Evolutionary conservation across 1,140 invertebrate species (phyloP).

Genomic region (Helicorthomorpha holstii): DNA sequence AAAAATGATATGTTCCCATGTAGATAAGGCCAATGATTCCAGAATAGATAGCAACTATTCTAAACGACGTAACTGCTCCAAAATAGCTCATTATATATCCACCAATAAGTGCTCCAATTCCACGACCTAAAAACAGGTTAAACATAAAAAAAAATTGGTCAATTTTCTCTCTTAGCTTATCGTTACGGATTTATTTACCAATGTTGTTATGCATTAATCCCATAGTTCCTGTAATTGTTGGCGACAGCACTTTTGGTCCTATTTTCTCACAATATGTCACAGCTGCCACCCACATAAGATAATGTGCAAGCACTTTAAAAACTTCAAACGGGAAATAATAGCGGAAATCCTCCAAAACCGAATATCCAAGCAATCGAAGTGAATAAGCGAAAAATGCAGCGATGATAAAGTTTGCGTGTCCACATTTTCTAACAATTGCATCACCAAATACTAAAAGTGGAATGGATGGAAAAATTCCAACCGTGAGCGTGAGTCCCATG

Average conservation of each 20-base stretch:
- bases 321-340: slow-evolving; percentile 33
- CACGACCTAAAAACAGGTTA: slow-evolving; percentile 33
- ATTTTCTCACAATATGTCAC: slow-evolving; percentile 61
- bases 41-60: slow-evolving; percentile 51
- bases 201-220: neutral
- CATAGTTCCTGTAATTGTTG: neutral
- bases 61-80: slow-evolving; percentile 51
- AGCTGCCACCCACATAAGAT: slow-evolving; percentile 63
- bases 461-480: slow-evolving; percentile 58
- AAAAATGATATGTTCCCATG: slow-evolving; percentile 43
- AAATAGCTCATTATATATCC: slow-evolving; percentile 51
- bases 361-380: slow-evolving; percentile 57
- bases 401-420: slow-evolving; percentile 62
- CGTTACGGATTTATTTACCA: neutral
- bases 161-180: neutral
- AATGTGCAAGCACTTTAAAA: slow-evolving; percentile 43
- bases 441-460: slow-evolving; percentile 64
- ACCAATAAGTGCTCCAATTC: slow-evolving; percentile 61
- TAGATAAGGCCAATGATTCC: slow-evolving; percentile 48
- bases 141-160: neutral
- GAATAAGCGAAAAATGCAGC: slow-evolving; percentile 64
- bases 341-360: slow-evolving; percentile 63
- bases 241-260: slow-evolving; percentile 5
- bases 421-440: slow-evolving; percentile 55
- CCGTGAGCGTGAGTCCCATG: slow-evolving; percentile 66